These are phyloP conservation scores for Orthonyx spaldingii DNA, from an alignment of 2,113 vertebrate species.

Conservation along the genomic window DNA sequence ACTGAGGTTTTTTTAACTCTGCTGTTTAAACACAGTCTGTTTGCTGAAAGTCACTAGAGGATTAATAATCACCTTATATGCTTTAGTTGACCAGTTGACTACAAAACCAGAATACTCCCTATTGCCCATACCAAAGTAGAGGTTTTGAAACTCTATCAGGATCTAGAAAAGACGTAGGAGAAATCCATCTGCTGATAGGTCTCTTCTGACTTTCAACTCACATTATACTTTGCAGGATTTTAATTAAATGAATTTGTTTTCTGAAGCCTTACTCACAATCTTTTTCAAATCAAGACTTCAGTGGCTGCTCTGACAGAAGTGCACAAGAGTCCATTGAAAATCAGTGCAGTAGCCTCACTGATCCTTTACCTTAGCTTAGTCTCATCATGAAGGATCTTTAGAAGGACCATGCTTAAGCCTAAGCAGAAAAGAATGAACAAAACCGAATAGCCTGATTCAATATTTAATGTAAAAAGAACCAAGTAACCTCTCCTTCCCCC, in stretches of 20 bases:
- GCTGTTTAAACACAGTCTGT: not conserved
- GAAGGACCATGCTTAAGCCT: not conserved
- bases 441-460: not conserved
- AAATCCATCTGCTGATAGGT: not conserved
- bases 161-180: not conserved
- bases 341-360: not conserved
- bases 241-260: not conserved
- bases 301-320: not conserved
- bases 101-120: slow-evolving; percentile 12
- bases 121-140: slow-evolving; percentile 27
- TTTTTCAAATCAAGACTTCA: not conserved
- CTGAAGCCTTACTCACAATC: not conserved
- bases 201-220: not conserved
- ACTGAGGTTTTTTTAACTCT: not conserved
- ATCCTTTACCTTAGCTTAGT: not conserved
- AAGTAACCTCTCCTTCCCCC: not conserved
- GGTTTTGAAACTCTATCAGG: slow-evolving; percentile 27
- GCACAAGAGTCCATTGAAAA: not conserved
- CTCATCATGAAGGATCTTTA: not conserved
- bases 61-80: not conserved
- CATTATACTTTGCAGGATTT: not conserved
- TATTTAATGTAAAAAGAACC: not conserved
- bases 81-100: not conserved
- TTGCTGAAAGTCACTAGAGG: slow-evolving; percentile 11
- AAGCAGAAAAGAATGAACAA: not conserved